phyloP scores from a whole-genome alignment of 2,888 invertebrate genomes.

The Poecilobothrus nobilitatus region DNA sequence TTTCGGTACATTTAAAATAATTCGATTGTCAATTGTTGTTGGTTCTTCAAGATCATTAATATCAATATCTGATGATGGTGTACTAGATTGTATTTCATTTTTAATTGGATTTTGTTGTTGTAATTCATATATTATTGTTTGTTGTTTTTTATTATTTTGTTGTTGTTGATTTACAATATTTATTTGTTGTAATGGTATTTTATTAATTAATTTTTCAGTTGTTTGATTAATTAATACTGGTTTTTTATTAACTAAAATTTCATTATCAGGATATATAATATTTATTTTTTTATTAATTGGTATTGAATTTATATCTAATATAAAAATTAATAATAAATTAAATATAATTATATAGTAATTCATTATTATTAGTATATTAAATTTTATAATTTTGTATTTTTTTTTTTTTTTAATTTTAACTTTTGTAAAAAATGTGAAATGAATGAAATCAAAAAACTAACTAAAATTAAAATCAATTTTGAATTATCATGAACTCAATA shows the following conservation, averaged over 20 bases:
- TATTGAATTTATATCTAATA: neutral
- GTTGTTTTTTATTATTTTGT: neutral
- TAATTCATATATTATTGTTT: neutral
- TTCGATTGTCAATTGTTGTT: neutral
- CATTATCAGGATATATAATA: neutral
- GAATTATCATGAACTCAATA: no score
- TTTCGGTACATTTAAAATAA: neutral
- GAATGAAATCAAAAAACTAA: no score
- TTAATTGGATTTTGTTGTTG: neutral
- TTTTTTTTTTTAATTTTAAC: no score
- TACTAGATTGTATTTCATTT: neutral
- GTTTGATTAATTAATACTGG: no score
- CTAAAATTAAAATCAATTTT: no score
- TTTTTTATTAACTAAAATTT: neutral
- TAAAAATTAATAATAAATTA: neutral
- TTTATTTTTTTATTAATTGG: neutral
- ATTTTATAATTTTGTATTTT: no score
- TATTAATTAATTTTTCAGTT: neutral
- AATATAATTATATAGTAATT: neutral
- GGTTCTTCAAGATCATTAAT: neutral
- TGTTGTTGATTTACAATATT: no score
- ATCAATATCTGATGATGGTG: neutral
- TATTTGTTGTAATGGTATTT: neutral
- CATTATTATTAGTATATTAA: neutral
- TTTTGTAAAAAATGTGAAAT: no score